phyloP scores from a whole-genome alignment of 2,113 vertebrate species.

The Marcusenius ussheri region DNA sequence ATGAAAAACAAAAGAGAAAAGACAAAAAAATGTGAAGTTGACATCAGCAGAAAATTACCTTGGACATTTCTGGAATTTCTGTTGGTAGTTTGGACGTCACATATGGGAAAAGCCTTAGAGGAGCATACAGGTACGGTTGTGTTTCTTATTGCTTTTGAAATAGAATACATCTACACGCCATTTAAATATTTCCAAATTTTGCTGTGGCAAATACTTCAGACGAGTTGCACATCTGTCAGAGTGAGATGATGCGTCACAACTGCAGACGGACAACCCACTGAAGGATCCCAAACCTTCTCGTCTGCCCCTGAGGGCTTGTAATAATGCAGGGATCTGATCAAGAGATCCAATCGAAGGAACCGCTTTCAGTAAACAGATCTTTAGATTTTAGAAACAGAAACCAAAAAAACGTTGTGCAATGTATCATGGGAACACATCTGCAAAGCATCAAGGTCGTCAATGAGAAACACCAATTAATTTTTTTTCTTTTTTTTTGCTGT shows the following conservation, averaged over 20 bases:
- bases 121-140: background rate
- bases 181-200: background rate
- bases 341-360: background rate
- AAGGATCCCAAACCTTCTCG: background rate
- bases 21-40: conserved; percentile 48
- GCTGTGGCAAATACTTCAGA: background rate
- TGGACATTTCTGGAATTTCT: background rate
- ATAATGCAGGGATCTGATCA: background rate
- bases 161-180: background rate
- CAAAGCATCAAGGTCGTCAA: background rate
- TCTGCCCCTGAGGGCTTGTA: background rate
- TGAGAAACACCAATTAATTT: background rate
- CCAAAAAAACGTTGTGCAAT: background rate
- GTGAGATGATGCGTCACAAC: background rate
- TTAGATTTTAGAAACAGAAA: background rate
- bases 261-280: background rate
- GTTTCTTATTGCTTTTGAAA: background rate
- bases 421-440: conserved; percentile 5
- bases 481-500: background rate
- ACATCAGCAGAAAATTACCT: conserved; percentile 42
- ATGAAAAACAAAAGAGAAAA: conserved; percentile 40
- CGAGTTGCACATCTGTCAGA: background rate
- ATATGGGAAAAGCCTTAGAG: background rate
- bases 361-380: background rate
- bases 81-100: background rate